phyloP scores from a whole-genome alignment of 1,140 invertebrate genomes.

The Lutraria rhynchaena region DNA sequence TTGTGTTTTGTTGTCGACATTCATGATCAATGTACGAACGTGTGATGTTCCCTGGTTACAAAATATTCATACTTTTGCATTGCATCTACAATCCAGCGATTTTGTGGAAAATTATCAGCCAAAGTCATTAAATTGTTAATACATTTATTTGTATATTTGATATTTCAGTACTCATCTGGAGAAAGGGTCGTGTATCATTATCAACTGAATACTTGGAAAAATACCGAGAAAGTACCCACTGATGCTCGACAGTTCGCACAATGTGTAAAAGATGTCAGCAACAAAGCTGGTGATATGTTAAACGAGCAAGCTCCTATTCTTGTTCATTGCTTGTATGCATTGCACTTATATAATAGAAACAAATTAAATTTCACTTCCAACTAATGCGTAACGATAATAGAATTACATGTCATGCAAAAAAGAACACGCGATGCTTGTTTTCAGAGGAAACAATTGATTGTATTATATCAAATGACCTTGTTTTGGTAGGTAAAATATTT shows the following conservation, averaged over 20 bases:
- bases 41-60: too few species aligned
- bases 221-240: background rate
- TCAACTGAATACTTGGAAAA: background rate
- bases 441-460: background rate
- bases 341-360: background rate
- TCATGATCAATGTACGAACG: too few species aligned
- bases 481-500: background rate
- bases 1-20: too few species aligned
- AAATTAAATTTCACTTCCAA: background rate
- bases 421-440: background rate
- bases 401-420: background rate
- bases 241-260: background rate
- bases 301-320: background rate
- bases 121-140: too few species aligned
- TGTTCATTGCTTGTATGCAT: conserved; percentile 9
- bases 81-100: too few species aligned
- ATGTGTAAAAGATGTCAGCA: background rate
- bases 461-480: background rate
- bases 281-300: background rate
- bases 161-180: too few species aligned
- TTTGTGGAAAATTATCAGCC: too few species aligned
- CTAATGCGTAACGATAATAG: background rate
- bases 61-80: too few species aligned
- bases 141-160: too few species aligned
- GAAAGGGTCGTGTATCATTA: background rate